A percentile compares a stretch with the other conserved stretches of the same genome.
These are phyloP conservation scores for Cavia porcellus DNA, from an alignment of 2,113 vertebrate species.

Conservation along the genomic window DNA sequence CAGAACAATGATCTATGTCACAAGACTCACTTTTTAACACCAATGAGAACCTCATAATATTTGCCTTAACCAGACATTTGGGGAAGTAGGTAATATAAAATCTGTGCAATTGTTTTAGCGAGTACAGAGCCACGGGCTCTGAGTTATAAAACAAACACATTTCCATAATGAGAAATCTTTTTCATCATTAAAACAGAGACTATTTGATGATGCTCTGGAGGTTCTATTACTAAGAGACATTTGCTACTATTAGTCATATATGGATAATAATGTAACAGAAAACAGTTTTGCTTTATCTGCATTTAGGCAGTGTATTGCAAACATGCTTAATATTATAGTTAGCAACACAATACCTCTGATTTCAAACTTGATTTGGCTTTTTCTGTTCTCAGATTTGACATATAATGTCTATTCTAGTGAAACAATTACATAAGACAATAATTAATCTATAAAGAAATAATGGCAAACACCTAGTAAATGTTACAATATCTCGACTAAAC, in stretches of 20 bases:
- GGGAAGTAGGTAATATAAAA: not conserved
- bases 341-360: not conserved
- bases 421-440: not conserved
- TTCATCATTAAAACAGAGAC: constrained; percentile 58
- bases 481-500: not conserved
- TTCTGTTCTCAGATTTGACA: not conserved
- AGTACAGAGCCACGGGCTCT: constrained; percentile 2
- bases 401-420: not conserved
- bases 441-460: constrained; percentile 23
- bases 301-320: constrained; percentile 38
- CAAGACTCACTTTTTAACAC: constrained; percentile 57
- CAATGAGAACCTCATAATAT: not conserved
- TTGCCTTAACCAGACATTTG: constrained; percentile 11
- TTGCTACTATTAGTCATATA: constrained; percentile 47
- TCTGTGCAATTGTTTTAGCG: constrained; percentile 30
- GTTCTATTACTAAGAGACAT: constrained; percentile 35
- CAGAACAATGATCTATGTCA: constrained; percentile 38
- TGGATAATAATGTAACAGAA: constrained; percentile 46
- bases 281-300: constrained; percentile 23
- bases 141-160: constrained; percentile 51
- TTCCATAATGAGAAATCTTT: constrained; percentile 31
- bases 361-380: not conserved
- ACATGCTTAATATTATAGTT: not conserved
- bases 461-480: not conserved
- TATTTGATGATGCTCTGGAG: constrained; percentile 28